phyloP scores from a whole-genome alignment of 2,888 invertebrate species.

The Leucophenga maculata region DNA sequence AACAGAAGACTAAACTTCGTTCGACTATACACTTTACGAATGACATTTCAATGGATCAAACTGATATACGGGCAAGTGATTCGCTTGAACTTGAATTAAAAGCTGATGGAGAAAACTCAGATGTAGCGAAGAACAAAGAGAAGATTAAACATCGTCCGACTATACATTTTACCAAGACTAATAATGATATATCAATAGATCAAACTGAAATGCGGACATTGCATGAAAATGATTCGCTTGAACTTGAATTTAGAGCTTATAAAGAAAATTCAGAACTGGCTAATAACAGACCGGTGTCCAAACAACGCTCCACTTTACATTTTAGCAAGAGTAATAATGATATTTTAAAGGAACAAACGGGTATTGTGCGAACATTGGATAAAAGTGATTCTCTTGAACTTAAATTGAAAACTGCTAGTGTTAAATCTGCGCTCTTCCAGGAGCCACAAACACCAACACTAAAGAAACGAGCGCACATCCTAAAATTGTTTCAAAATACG shows the following conservation, averaged over 20 bases:
- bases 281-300: background rate
- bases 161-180: too few relatives aligned
- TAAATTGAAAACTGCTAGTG: background rate
- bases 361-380: background rate
- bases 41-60: background rate
- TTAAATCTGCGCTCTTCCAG: background rate
- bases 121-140: background rate
- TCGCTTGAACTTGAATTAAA: background rate
- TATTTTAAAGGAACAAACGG: background rate
- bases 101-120: too few relatives aligned
- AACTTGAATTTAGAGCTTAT: background rate
- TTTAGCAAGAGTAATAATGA: background rate
- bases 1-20: too few relatives aligned
- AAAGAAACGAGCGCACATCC: constrained; percentile 10
- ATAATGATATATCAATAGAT: background rate
- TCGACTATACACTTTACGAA: background rate
- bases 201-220: background rate
- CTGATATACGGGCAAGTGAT: background rate
- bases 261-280: background rate
- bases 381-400: background rate
- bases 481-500: constrained; percentile 40
- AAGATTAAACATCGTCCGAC: too few relatives aligned
- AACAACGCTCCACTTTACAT: background rate
- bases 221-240: background rate
- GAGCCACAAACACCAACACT: constrained; percentile 5